Evolutionary conservation across 2,797 vertebrate species (phyloP), one percentile per base, ranked within the genome.

Genomic region (Melanotaenia trifasciata): DNA sequence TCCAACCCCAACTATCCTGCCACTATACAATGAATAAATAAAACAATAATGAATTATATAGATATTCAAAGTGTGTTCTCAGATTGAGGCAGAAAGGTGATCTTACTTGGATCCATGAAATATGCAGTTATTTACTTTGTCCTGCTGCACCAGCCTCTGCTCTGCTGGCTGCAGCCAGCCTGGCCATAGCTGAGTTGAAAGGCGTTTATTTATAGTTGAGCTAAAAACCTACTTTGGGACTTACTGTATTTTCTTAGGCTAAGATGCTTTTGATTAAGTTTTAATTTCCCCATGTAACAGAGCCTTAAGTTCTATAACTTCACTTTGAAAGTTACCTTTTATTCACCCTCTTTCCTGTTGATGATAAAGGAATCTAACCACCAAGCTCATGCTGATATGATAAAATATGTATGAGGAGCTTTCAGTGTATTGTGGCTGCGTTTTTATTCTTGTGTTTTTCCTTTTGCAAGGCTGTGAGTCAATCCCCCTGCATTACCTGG

Each of bases 401-500:
- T 81, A 3, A 70, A 83, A 30, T 14, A 58, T 81, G 26, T 5
- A 79, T 71, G 54, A 58, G 26, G 4, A 63, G 74, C 47, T 70
- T 67, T 79, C 20, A 64, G 43, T 57, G 5, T 65, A 40, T 33
- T 58, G 35, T 32, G 5, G 2, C 14, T 28, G 20, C 63, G 51
- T 59, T 38, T 78, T 84, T 58, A 33, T 67, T 65, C 22, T 43
- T 2, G 0, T 76, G 22, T 72, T 51, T 75, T 70, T 73, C 24
- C 50, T 18, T 1, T 32, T 67, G 56, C 32, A 92, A 99, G 98
- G 95, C 85, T 99, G 98, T 32, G 94, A 97, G 83, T 93, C 94
- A 13, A 96, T 99, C 81, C 90, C 95, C 5, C 91, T 99, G 74
- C 96, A 94, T 83, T 97, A 97, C 83, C 95, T 99, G 53, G 96